Evolutionary conservation across 2,888 invertebrate species (phyloP).

Genomic region (Notodromas monacha): DNA sequence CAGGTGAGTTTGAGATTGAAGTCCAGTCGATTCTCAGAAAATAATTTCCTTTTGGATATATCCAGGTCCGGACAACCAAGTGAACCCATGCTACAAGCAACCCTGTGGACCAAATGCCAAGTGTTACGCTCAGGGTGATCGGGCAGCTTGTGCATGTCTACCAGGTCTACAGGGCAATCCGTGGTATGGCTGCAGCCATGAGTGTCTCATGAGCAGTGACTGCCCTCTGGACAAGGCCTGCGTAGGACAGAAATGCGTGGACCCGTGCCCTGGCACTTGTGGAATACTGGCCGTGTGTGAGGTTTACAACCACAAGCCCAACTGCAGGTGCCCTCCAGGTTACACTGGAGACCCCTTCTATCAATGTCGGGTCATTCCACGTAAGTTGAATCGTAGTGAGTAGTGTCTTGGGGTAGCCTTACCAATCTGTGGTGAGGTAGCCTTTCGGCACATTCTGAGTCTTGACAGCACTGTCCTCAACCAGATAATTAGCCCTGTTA

Average conservation of each 20-base stretch:
- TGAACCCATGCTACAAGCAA: slow-evolving; percentile 35
- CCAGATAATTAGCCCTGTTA: no score
- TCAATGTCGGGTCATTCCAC: no score
- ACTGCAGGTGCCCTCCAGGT: slow-evolving; percentile 44
- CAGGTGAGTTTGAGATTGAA: no score
- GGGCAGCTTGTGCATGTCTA: slow-evolving; percentile 44
- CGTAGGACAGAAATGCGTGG: slow-evolving; percentile 40
- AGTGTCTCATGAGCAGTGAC: slow-evolving; percentile 27
- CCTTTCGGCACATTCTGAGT: no score
- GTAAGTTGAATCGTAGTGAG: no score
- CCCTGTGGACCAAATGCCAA: slow-evolving; percentile 44
- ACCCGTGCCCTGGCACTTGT: slow-evolving; percentile 46
- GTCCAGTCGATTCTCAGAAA: no score
- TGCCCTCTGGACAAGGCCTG: slow-evolving; percentile 19
- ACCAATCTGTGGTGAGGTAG: no score
- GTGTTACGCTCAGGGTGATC: slow-evolving; percentile 31
- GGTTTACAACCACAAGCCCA: slow-evolving; percentile 12
- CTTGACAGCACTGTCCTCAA: no score
- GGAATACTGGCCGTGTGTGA: slow-evolving; percentile 13
- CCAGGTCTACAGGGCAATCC: slow-evolving; percentile 43
- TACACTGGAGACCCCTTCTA: slow-evolving; percentile 54
- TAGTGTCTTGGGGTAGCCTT: no score
- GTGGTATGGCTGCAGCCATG: slow-evolving; percentile 32
- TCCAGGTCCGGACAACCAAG: slow-evolving; percentile 28
- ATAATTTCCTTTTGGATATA: no score